A percentile compares a stretch with the other conserved stretches of the same genome.
Evolutionary conservation across 2,888 invertebrate genomes (phyloP).

Genomic region (Dinocampus coccinellae): DNA sequence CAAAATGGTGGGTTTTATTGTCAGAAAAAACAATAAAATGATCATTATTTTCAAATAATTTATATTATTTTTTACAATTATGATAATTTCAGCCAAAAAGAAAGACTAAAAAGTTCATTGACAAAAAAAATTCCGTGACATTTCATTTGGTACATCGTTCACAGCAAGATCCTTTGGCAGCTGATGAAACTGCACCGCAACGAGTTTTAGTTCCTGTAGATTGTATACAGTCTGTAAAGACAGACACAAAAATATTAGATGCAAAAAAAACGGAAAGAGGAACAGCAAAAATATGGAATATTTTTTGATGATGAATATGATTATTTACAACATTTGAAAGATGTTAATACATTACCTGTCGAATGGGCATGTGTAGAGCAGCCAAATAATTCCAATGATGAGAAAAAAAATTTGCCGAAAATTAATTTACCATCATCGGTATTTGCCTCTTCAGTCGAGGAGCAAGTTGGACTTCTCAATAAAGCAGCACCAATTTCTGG

Average conservation of each 20-base stretch:
- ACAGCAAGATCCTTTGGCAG: slow-evolving; percentile 91
- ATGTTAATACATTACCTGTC: slow-evolving; percentile 72
- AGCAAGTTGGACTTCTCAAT: slow-evolving; percentile 85
- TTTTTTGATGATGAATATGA: slow-evolving; percentile 96
- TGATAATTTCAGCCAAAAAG: slow-evolving; percentile 73
- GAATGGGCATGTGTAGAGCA: slow-evolving; percentile 71
- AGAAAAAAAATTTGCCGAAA: slow-evolving; percentile 54
- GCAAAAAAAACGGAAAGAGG: slow-evolving; percentile 75
- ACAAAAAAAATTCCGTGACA: slow-evolving; percentile 90
- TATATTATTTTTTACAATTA: too few relatives aligned
- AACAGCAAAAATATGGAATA: slow-evolving; percentile 89
- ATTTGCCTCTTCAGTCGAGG: slow-evolving; percentile 89
- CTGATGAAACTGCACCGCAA: slow-evolving; percentile 91
- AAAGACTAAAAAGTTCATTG: slow-evolving; percentile 87
- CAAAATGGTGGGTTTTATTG: too few relatives aligned
- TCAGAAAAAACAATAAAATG: too few relatives aligned
- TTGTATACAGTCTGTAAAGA: slow-evolving; percentile 48
- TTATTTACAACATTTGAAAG: slow-evolving; percentile 91
- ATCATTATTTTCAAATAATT: too few relatives aligned
- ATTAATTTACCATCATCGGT: slow-evolving; percentile 86
- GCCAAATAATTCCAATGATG: slow-evolving; percentile 50
- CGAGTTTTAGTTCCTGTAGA: slow-evolving; percentile 81
- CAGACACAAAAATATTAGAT: slow-evolving; percentile 54
- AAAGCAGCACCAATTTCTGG: slow-evolving; percentile 81
- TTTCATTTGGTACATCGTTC: slow-evolving; percentile 95